Evolutionary conservation across 1,140 invertebrate species (phyloP), one percentile per base, ranked within the genome.

Genomic region (Heliconius himera): DNA sequence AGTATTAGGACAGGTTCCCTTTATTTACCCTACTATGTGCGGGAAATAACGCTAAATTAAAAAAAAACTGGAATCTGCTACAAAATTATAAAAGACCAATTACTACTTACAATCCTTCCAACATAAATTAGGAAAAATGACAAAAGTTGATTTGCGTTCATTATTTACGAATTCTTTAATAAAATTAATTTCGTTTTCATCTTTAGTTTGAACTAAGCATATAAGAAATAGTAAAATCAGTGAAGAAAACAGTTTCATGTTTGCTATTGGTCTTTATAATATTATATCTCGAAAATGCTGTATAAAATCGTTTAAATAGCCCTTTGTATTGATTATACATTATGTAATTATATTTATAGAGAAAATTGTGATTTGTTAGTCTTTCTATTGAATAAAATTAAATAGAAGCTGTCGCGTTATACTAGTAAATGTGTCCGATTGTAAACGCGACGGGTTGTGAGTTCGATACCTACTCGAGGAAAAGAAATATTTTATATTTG

Each of bases 111-210:
- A 76, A 36, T 78, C 83, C 4, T 74, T 79, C 90, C 91, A 93
- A 78, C 89, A 91, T 41, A 89, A 80, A 74, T 83, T 78, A 36
- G 75, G 74, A 38, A 80, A 83, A 18, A 88, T 79, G 20, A 91
- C 76, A 80, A 80, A 76, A 0, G 89, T 90, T 1, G 89, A 83
- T 77, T 82, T 86, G 8, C 81, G 71, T 83, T 93, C 91, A 74
- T 93, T 91, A 60, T 79, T 33, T 22, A 91, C 77, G 56, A 80
- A 93, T n/a, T 81, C 79, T 81, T 80, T 85, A 26, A 93, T 81
- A 76, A 91, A 90, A 81, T 84, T 66, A 6, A 88, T 76, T 20
- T 74, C 83, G 22, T 56, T n/a, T 11, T 9, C n/a, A 78, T 86
- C 81, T 77, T 71, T 83, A 38, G 73, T 73, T 38, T 56, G 22